A percentile compares a stretch with the other conserved stretches of the same genome.
Conservation (phyloP, 2,888 invertebrate species). For the Cyaniris semiargus region DNA sequence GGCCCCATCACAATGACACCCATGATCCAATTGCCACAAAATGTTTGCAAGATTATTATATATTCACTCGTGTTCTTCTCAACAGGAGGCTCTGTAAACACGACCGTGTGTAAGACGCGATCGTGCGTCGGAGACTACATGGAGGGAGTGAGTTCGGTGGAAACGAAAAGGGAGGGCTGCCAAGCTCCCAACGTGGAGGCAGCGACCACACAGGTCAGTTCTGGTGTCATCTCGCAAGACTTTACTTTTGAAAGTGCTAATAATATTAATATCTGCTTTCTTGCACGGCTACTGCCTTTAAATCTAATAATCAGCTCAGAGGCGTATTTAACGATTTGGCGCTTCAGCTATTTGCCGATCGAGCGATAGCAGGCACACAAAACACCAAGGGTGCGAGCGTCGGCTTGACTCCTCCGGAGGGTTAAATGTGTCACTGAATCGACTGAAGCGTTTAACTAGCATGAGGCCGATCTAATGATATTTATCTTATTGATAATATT, state of each 20-base stretch:
- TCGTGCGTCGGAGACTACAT: conserved; percentile 69
- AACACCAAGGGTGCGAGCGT: too few species aligned
- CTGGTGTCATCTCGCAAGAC: neutral
- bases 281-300: neutral
- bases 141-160: conserved; percentile 64
- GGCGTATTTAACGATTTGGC: neutral
- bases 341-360: neutral
- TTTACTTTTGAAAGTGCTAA: neutral
- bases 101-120: conserved; percentile 44
- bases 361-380: too few species aligned
- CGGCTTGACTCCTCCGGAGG: too few species aligned
- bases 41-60: neutral
- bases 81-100: neutral
- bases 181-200: neutral
- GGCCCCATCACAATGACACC: neutral
- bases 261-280: neutral
- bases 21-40: neutral
- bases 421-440: too few species aligned
- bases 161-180: conserved; percentile 51
- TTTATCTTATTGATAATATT: too few species aligned
- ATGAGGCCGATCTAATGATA: too few species aligned
- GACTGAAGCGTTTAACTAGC: too few species aligned
- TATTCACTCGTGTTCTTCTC: neutral
- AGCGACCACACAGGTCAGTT: neutral
- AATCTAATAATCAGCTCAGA: neutral